Evolutionary conservation across 2,888 invertebrate species (phyloP).

Genomic region (Hipparchia sbordonii): DNA sequence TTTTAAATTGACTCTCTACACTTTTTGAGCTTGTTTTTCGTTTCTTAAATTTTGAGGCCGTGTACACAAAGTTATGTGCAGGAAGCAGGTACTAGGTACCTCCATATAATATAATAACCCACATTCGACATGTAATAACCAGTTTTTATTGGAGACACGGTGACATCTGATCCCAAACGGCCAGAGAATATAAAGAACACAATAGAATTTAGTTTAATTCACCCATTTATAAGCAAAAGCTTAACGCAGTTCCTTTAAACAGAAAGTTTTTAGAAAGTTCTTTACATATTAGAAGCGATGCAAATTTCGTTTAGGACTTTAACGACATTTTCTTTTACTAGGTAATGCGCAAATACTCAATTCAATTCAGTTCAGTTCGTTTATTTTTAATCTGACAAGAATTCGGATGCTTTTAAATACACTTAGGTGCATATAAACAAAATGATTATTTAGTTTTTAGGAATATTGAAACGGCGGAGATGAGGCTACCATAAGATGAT

Average conservation of each 20-base stretch:
- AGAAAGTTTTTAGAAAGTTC: conserved; percentile 13
- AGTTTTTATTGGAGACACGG: not conserved
- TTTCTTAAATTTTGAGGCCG: no score
- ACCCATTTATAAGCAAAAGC: conserved; percentile 16
- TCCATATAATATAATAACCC: conserved; percentile 1
- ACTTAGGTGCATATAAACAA: no score
- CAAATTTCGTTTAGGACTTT: conserved; percentile 12
- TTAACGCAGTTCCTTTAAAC: conserved; percentile 9
- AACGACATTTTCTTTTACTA: not conserved
- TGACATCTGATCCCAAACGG: conserved; percentile 1
- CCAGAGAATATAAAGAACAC: not conserved
- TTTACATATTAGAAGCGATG: not conserved
- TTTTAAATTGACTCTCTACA: no score
- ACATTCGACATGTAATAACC: conserved; percentile 1
- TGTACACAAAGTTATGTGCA: no score
- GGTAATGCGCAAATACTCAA: not conserved
- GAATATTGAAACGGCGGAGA: no score
- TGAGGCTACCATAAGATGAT: no score
- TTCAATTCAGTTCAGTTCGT: no score
- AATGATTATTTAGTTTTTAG: no score
- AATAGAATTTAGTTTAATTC: conserved; percentile 17
- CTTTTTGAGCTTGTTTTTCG: no score
- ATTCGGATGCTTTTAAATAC: no score
- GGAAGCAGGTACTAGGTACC: not conserved
- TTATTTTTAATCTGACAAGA: no score